Evolutionary conservation across 2,888 invertebrate species (phyloP).

Genomic region (Seira sanloemensis): DNA sequence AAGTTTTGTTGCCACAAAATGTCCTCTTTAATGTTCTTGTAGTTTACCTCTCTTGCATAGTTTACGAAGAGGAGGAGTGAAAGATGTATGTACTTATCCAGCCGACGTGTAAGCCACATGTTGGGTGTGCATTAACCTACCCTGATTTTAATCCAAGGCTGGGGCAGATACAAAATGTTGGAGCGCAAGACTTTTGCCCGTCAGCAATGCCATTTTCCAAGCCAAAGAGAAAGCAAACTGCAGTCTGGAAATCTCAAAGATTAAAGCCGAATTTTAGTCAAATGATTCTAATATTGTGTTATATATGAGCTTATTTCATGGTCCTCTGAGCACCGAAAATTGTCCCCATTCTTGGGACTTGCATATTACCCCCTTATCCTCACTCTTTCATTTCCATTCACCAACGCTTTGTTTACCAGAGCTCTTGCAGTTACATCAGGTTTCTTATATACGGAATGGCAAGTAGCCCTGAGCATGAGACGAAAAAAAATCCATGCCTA

Average conservation of each 20-base stretch:
- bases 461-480: constrained; percentile 39
- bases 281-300: constrained; percentile 38
- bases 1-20: neutral
- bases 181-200: neutral
- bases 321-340: constrained; percentile 61
- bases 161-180: no score
- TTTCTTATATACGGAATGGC: constrained; percentile 55
- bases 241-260: neutral
- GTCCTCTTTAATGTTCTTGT: neutral
- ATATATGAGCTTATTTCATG: constrained; percentile 63
- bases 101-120: no score
- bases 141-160: no score
- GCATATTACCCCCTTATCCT: constrained; percentile 17
- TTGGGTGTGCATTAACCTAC: no score
- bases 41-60: neutral
- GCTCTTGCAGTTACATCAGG: neutral
- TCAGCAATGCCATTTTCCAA: neutral
- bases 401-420: neutral
- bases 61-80: no score
- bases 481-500: neutral
- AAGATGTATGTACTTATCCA: no score
- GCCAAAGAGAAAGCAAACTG: neutral
- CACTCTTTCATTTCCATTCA: constrained; percentile 11
- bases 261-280: neutral
- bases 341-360: constrained; percentile 51